Evolutionary conservation across 1,140 invertebrate species (phyloP).

Genomic region (Apocrypta bakeri): DNA sequence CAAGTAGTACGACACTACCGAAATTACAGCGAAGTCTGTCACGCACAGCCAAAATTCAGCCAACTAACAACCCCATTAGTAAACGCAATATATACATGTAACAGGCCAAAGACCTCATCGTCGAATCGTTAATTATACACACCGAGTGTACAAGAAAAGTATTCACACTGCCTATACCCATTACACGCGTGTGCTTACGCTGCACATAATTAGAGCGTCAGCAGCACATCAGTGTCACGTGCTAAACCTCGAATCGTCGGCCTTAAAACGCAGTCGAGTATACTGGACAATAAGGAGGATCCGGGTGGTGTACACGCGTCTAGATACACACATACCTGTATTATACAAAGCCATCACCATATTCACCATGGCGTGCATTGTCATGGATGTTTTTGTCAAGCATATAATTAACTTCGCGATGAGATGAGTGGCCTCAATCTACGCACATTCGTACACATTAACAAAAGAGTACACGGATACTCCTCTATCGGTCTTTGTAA

Average conservation of each 20-base stretch:
- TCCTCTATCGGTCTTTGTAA: too few relatives aligned
- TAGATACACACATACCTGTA: too few relatives aligned
- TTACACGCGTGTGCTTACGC: background rate
- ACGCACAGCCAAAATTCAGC: background rate
- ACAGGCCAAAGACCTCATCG: too few relatives aligned
- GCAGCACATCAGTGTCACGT: background rate
- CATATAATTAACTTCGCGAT: background rate
- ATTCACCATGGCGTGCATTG: too few relatives aligned
- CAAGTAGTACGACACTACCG: background rate
- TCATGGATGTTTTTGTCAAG: background rate
- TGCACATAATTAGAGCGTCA: background rate
- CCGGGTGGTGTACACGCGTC: too few relatives aligned
- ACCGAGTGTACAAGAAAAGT: background rate
- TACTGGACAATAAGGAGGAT: too few relatives aligned
- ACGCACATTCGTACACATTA: too few relatives aligned
- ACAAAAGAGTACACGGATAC: too few relatives aligned
- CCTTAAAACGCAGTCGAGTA: background rate
- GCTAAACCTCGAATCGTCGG: background rate
- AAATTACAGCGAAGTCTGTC: background rate
- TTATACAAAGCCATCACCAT: too few relatives aligned
- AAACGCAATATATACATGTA: background rate
- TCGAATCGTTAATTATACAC: background rate
- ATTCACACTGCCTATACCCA: background rate
- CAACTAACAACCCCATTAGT: background rate
- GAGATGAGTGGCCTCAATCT: constrained; percentile 10